These are phyloP conservation scores for Mesocentrotus franciscanus DNA, from an alignment of 53 echinoderm and acorn worm genomes.

Conservation along the genomic window DNA sequence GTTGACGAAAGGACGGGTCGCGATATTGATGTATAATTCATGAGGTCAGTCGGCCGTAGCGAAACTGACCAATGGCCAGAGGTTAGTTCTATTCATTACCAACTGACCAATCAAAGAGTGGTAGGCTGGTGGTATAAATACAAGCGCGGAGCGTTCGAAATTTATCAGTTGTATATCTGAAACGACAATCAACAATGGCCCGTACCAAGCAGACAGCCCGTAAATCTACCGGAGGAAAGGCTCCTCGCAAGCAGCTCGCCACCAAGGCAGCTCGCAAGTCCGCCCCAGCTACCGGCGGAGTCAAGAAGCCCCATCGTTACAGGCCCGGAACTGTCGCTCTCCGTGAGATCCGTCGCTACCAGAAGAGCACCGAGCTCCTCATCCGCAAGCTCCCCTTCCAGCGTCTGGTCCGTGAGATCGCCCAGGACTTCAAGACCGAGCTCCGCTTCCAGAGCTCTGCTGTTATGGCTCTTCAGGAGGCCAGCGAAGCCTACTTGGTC, in stretches of 20 bases:
- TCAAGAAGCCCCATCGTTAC: conserved; percentile 99
- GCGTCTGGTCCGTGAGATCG: conserved; percentile 99
- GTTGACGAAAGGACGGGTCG: neutral
- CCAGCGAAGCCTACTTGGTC: conserved; percentile 99
- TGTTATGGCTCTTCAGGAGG: conserved; percentile 99
- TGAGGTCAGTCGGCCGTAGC: conserved; percentile 23
- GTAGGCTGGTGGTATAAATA: conserved; percentile 12
- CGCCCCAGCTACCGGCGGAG: conserved; percentile 97
- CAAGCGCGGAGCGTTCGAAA: neutral
- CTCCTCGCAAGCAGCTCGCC: conserved; percentile 96
- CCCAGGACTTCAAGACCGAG: conserved; percentile 99
- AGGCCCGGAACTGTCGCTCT: conserved; percentile 95
- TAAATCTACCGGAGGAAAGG: conserved; percentile 98
- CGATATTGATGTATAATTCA: neutral
- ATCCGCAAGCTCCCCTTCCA: conserved; percentile 99
- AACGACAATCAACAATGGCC: conserved; percentile 76
- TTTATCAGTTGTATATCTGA: conserved; percentile 11
- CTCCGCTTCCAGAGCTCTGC: conserved; percentile 99
- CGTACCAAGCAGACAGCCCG: conserved; percentile 99
- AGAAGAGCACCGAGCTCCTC: conserved; percentile 97
- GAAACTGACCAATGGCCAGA: neutral
- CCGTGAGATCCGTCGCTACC: conserved; percentile 99
- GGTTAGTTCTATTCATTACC: neutral
- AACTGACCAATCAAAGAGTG: conserved; percentile 18
- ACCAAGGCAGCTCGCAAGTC: conserved; percentile 98